These are phyloP conservation scores for Gobio occitaniae DNA, from an alignment of 2,797 vertebrate species.

Conservation along the genomic window DNA sequence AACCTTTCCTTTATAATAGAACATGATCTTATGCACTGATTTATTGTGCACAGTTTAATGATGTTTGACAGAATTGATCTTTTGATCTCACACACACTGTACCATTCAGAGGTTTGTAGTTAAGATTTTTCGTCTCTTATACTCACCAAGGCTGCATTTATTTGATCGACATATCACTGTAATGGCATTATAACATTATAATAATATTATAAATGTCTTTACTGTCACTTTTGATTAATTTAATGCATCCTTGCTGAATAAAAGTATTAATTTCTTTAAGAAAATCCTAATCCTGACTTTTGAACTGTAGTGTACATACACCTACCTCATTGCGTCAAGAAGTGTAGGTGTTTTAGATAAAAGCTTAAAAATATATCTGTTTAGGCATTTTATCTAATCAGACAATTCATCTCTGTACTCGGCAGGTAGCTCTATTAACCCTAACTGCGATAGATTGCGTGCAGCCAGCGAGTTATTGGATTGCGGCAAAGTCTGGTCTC, in stretches of 20 bases:
- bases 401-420: conserved; percentile 3
- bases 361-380: not conserved
- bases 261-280: not conserved
- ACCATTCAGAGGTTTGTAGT: too few species aligned
- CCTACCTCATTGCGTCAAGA: not conserved
- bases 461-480: conserved; percentile 39
- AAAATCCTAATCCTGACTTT: not conserved
- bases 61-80: not conserved
- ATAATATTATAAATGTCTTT: not conserved
- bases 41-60: not conserved
- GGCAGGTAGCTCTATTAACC: not conserved
- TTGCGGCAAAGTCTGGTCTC: conserved; percentile 23
- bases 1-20: not conserved
- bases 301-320: not conserved
- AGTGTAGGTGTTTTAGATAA: not conserved
- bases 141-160: not conserved
- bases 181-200: not conserved
- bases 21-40: not conserved
- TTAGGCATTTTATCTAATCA: conserved; percentile 17
- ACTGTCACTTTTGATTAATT: not conserved
- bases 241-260: not conserved
- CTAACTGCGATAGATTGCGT: conserved; percentile 15
- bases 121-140: not conserved
- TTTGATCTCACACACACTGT: not conserved
- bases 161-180: not conserved